phyloP scores from a whole-genome alignment of 1,140 invertebrate genomes.

The Caerostris extrusa region DNA sequence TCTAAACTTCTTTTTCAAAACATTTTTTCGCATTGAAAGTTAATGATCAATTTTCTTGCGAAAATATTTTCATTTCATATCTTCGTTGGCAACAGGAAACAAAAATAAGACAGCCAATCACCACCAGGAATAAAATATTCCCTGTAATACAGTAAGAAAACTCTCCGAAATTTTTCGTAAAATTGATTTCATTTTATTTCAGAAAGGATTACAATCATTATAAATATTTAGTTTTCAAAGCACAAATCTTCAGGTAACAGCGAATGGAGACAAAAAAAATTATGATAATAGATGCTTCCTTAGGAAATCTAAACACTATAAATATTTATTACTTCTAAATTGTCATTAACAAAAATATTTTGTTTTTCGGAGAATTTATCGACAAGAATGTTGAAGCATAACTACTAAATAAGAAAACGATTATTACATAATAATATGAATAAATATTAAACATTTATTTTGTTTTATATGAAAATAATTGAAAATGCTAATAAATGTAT shows the following conservation, averaged over 20 bases:
- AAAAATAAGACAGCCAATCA: conserved; percentile 21
- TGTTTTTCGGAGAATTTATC: no score
- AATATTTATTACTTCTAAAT: not conserved
- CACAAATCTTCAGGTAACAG: not conserved
- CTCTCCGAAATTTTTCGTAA: not conserved
- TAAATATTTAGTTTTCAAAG: not conserved
- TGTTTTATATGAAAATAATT: no score
- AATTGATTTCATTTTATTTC: not conserved
- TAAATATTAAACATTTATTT: no score
- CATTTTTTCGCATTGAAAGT: not conserved
- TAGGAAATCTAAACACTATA: not conserved
- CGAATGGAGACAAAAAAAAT: not conserved
- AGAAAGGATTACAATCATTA: not conserved
- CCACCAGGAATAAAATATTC: not conserved
- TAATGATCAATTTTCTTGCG: not conserved
- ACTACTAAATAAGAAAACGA: no score
- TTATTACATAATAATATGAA: no score
- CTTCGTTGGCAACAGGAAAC: not conserved
- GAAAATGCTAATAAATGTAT: no score
- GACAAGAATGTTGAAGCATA: no score
- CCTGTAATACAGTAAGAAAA: not conserved
- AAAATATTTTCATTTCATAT: not conserved
- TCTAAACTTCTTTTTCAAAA: not conserved
- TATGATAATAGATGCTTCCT: not conserved
- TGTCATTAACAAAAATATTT: no score